Base-by-base conservation (phyloP, 2,797 vertebrate species). In the Paguma larvata region DNA sequence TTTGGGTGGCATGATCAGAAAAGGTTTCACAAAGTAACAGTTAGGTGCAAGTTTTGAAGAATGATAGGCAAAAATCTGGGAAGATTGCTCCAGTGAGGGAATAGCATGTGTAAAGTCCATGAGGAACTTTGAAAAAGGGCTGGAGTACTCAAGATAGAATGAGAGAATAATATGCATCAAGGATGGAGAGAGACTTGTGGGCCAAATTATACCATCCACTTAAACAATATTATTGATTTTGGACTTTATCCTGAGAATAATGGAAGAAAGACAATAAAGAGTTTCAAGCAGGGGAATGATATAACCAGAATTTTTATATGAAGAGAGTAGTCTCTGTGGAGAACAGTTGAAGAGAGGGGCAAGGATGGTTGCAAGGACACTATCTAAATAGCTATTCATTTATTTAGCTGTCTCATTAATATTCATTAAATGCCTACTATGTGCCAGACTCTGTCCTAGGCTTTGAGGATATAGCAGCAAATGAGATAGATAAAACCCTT, bases 221-320 rank as follows among this genome's bases (percentile, higher is more conserved):
- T 90, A 77, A 83, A 75, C 46, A 86, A 38, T 32, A 65, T 44
- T 56, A 75, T 84, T 70, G 62, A 70, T 91, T 80, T 90, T 75
- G 75, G 41, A 82, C 23, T 91, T 75, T 41, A 78, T 84, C 53
- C 34, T 92, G 30, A 62, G 12, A 87, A n/a, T 95, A 95, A 46
- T 41, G 32, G 51, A 77, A 46, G 32, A 88, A 38, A 62, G 41
- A 38, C 41, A 62, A 18, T 32, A 34, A 83, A 68, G 53, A 51
- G n/a, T 73, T 67, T 80, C 38, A 89, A 85, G 65, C 25, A 94
- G 8, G 48, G n/a, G 63, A 68, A 44, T 59, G 38, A 56, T 59
- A 79, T 48, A 72, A 80, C 32, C 19, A 62, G 87, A 78, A 62
- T 62, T 79, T 70, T 48, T 34, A 41, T 56, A 51, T 30, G 53